Evolutionary conservation across 2,113 vertebrate species (phyloP), one percentile per base, ranked within the genome.

Genomic region (Oenanthe melanoleuca): DNA sequence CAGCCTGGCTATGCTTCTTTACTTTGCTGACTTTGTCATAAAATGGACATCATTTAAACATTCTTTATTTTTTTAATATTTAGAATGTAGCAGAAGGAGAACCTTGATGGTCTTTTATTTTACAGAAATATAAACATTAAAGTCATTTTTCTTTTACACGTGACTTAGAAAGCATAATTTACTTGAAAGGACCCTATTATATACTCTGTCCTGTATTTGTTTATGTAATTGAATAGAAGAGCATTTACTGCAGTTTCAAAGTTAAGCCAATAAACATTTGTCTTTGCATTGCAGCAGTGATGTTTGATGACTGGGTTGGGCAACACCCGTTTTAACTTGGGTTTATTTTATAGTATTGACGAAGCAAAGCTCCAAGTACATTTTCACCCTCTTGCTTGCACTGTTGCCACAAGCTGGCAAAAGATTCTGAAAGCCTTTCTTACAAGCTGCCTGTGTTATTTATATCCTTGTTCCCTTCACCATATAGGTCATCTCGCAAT

Each of bases 181-280:
- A 90, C 96, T 90, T 97, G 92, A 96, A 97, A 97, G 92, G 60
- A 67, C 71, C 81, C 92, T 92, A 88, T 97, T 97, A 96, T 95
- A 93, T 87, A 92, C 93, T 95, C 80, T 78, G 79, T 80, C 60
- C 67, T 70, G n/a, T 94, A 79, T 94, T 96, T 95, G 95, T 97
- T 97, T 97, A 96, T 94, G 81, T 94, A 95, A 96, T 86, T 95
- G 88, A 97, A 91, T 89, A 95, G 89, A 94, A 63, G 64, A 95
- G 63, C 95, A 93, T 97, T 97, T 95, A 87, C 83, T 93, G 56
- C 82, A 78, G 74, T 96, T 97, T 97, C 91, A 91, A 92, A 96
- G 93, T 91, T 86, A 96, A 92, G 81, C 64, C 90, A 94, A 96
- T 94, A 95, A 94, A 92, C 95, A 92, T 97, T 93, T 92, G 89